Evolutionary conservation across 2,113 vertebrate genomes (phyloP).

Genomic region (Xyrauchen texanus): DNA sequence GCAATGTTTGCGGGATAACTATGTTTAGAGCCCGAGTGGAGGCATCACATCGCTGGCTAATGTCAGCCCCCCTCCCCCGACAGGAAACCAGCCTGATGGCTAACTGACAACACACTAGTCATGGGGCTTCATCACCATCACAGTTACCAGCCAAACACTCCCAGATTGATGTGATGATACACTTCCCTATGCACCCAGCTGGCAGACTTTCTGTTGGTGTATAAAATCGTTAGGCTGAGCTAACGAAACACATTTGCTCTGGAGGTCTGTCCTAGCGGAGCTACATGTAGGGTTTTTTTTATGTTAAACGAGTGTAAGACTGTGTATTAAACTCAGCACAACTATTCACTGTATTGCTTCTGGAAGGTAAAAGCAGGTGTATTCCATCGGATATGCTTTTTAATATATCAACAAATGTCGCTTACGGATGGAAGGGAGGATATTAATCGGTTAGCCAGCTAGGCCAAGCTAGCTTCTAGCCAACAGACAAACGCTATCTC

Average conservation of each 20-base stretch:
- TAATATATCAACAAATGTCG: background rate
- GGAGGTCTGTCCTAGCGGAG: constrained; percentile 58
- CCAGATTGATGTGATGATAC: constrained; percentile 25
- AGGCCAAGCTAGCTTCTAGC: constrained; percentile 26
- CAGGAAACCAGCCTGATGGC: constrained; percentile 45
- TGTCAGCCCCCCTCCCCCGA: constrained; percentile 42
- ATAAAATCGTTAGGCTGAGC: background rate
- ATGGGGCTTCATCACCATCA: constrained; percentile 36
- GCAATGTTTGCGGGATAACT: constrained; percentile 41
- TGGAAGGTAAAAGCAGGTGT: background rate
- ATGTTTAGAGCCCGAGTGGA: constrained; percentile 30
- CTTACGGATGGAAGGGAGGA: background rate
- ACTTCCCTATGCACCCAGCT: constrained; percentile 17
- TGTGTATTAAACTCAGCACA: background rate
- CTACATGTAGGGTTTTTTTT: background rate
- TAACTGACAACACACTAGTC: constrained; percentile 43
- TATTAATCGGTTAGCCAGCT: constrained; percentile 35
- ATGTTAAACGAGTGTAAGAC: background rate
- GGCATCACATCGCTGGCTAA: constrained; percentile 38
- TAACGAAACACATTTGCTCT: constrained; percentile 52
- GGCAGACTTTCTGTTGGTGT: background rate
- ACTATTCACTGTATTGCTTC: background rate
- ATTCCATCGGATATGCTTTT: background rate
- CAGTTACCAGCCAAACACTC: constrained; percentile 21
- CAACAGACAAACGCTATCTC: background rate